These are phyloP conservation scores for Aselliscus stoliczkanus DNA, from an alignment of 2,797 vertebrate species.

Conservation along the genomic window DNA sequence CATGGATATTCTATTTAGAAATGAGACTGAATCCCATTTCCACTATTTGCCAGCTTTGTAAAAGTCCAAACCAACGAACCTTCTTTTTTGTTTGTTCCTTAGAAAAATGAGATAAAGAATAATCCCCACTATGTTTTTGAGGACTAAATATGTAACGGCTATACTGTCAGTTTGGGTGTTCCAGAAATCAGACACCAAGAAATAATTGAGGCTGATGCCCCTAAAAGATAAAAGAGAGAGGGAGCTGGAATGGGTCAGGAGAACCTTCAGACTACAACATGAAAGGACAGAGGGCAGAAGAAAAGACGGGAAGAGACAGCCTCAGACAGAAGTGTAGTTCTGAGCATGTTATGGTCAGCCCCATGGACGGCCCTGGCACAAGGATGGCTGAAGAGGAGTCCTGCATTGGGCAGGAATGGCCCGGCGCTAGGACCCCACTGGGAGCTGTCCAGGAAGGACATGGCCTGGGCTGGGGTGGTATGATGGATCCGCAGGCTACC, in stretches of 20 bases:
- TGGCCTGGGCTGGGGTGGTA: neutral
- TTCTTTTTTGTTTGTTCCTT: neutral
- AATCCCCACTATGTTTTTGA: neutral
- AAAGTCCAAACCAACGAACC: neutral
- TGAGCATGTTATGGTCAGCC: neutral
- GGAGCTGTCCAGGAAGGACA: neutral
- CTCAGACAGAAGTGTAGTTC: fast-evolving
- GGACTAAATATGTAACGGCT: neutral
- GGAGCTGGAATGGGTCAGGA: neutral
- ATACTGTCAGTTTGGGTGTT: neutral
- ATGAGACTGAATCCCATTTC: neutral
- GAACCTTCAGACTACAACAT: neutral
- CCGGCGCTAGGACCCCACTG: neutral
- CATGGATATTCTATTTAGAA: neutral
- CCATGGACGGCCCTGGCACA: neutral
- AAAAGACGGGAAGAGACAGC: neutral
- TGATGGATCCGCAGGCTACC: neutral
- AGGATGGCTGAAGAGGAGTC: neutral
- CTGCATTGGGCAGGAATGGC: neutral
- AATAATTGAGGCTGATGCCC: neutral
- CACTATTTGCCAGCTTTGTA: neutral
- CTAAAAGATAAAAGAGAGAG: neutral
- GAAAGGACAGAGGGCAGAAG: neutral
- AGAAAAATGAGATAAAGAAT: neutral
- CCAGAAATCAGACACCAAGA: neutral